Evolutionary conservation across 2,888 invertebrate species (phyloP).

Genomic region (Lithophane semibrunnea): DNA sequence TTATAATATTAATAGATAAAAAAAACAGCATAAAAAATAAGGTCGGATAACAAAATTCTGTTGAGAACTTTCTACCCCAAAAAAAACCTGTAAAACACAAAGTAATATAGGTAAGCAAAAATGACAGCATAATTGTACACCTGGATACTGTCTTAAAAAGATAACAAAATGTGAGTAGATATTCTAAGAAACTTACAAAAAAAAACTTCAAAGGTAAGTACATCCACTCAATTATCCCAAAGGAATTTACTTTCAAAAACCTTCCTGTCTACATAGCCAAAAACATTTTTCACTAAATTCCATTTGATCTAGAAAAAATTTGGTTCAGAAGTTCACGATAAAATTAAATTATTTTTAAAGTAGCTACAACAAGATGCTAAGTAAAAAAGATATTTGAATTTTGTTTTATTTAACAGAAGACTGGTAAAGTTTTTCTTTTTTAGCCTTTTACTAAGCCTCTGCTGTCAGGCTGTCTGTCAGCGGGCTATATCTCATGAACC

Average conservation of each 20-base stretch:
- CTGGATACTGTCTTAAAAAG: not conserved
- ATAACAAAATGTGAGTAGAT: constrained; percentile 2
- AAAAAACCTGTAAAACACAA: not conserved
- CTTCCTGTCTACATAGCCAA: not conserved
- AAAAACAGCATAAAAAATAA: not conserved
- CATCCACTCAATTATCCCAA: not conserved
- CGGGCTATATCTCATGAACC: no score
- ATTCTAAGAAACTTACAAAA: not conserved
- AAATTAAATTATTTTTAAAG: constrained; percentile 29
- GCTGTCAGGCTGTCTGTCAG: no score
- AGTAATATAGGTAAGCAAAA: not conserved
- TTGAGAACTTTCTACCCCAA: not conserved
- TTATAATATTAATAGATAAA: no score
- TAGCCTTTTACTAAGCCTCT: no score
- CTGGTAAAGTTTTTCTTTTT: not conserved
- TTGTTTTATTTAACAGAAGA: not conserved
- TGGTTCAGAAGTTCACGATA: constrained; percentile 3
- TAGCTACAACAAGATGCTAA: not conserved
- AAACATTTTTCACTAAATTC: constrained; percentile 23
- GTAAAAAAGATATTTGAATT: not conserved
- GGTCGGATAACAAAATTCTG: not conserved
- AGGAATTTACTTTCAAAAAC: constrained; percentile 18
- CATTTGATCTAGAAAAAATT: constrained; percentile 22
- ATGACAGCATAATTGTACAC: not conserved
- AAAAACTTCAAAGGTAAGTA: constrained; percentile 6